phyloP scores from a whole-genome alignment of 2,797 vertebrate genomes.

The Enteromius anoplus region DNA sequence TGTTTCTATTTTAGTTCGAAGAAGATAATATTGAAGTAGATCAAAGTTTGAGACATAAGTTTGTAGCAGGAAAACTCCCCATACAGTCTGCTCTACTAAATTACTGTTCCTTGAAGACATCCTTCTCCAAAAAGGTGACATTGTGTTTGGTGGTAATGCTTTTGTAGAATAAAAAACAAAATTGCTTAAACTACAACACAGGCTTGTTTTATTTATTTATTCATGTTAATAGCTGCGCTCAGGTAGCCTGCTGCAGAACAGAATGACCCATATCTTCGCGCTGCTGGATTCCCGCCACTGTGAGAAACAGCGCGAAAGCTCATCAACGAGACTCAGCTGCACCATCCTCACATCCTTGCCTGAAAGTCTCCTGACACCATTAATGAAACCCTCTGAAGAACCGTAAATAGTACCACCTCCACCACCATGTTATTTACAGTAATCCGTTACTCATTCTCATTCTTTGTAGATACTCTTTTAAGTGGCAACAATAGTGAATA shows the following conservation, averaged over 20 bases:
- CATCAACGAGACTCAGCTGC: neutral
- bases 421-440: neutral
- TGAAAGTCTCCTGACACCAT: neutral
- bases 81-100: neutral
- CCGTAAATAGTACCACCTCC: neutral
- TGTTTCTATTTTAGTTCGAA: neutral
- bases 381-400: neutral
- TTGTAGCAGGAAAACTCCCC: neutral
- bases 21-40: neutral
- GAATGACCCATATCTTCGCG: slow-evolving; percentile 2
- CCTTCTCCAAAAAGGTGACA: neutral
- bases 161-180: no score
- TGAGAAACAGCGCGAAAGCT: slow-evolving; percentile 18
- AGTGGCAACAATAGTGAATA: neutral
- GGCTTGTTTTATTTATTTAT: neutral
- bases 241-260: neutral
- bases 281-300: slow-evolving; percentile 14
- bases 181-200: neutral
- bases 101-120: neutral
- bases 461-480: neutral
- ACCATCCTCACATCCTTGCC: neutral
- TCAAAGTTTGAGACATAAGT: neutral
- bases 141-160: neutral
- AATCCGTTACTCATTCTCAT: no score
- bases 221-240: neutral